Percentiles rank a stretch among this genome's conserved stretches.
Evolutionary conservation across 2,797 vertebrate genomes (phyloP).

Genomic region (Cottoperca gobio): DNA sequence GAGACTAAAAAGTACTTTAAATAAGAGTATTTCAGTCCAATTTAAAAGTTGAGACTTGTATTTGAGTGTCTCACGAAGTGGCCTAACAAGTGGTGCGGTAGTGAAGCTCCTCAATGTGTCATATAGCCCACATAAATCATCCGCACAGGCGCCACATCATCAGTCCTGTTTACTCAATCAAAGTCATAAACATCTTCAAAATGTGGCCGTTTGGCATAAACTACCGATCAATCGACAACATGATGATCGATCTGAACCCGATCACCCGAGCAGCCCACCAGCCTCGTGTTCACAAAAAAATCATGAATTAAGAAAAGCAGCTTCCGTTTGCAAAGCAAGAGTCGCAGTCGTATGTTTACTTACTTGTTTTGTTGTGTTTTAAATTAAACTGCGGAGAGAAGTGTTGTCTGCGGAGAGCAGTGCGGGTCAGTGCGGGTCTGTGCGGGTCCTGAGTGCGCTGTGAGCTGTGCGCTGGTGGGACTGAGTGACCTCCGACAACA

Average conservation of each 20-base stretch:
- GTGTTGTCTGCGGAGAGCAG: not conserved
- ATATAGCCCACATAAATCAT: not conserved
- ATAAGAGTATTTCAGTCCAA: not conserved
- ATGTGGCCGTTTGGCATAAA: not conserved
- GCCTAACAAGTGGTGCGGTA: not conserved
- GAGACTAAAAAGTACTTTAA: not conserved
- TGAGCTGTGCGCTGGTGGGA: constrained; percentile 17
- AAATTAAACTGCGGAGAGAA: constrained; percentile 10
- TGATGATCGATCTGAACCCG: not conserved
- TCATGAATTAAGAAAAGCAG: not conserved
- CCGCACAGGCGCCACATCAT: constrained; percentile 39
- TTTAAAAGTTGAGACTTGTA: not conserved
- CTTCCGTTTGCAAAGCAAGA: not conserved
- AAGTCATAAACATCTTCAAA: not conserved
- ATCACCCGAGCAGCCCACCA: constrained; percentile 8
- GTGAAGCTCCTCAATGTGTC: not conserved
- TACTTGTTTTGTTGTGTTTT: constrained; percentile 39
- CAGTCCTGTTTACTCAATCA: not conserved
- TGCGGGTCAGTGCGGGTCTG: not conserved
- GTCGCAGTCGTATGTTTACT: constrained; percentile 17
- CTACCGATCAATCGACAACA: not conserved
- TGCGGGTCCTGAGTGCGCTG: constrained; percentile 2
- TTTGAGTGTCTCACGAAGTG: not conserved
- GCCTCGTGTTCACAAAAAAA: constrained; percentile 9
- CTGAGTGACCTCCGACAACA: constrained; percentile 35